Evolutionary conservation across 1,140 invertebrate species (phyloP).

Genomic region (Zaprionus tsacasi): DNA sequence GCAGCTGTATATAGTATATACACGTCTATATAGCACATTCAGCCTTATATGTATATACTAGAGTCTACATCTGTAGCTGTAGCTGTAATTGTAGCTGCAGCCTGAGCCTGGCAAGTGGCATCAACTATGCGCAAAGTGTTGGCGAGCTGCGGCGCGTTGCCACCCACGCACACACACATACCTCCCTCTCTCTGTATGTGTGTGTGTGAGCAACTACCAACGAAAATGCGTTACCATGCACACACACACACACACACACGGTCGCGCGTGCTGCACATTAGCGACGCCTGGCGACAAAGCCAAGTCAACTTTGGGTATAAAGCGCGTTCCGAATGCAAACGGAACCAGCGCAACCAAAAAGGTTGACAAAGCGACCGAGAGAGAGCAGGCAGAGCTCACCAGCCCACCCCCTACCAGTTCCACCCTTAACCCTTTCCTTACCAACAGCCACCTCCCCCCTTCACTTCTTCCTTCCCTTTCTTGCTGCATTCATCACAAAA

Average conservation of each 20-base stretch:
- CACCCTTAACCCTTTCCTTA: background rate
- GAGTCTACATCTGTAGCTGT: constrained; percentile 15
- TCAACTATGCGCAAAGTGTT: constrained; percentile 68
- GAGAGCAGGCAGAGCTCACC: too few species aligned
- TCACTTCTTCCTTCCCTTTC: background rate
- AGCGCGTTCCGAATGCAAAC: constrained; percentile 34
- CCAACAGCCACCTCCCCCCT: background rate
- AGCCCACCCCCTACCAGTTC: background rate
- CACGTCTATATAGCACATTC: background rate
- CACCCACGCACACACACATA: background rate
- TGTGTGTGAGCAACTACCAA: constrained; percentile 25
- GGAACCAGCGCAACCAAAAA: constrained; percentile 11
- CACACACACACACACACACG: background rate
- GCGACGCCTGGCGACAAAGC: constrained; percentile 37
- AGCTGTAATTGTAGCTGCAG: constrained; percentile 45
- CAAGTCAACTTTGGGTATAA: constrained; percentile 44
- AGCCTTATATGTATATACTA: background rate
- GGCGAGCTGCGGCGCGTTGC: constrained; percentile 26
- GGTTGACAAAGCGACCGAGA: constrained; percentile 33
- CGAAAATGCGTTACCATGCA: constrained; percentile 34
- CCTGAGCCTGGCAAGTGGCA: constrained; percentile 39
- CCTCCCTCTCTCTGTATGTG: background rate
- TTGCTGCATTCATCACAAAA: background rate
- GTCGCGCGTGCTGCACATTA: constrained; percentile 18
- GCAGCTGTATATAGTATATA: constrained; percentile 15